phyloP scores from a whole-genome alignment of 1,140 invertebrate species.

The Zaprionus vittiger region DNA sequence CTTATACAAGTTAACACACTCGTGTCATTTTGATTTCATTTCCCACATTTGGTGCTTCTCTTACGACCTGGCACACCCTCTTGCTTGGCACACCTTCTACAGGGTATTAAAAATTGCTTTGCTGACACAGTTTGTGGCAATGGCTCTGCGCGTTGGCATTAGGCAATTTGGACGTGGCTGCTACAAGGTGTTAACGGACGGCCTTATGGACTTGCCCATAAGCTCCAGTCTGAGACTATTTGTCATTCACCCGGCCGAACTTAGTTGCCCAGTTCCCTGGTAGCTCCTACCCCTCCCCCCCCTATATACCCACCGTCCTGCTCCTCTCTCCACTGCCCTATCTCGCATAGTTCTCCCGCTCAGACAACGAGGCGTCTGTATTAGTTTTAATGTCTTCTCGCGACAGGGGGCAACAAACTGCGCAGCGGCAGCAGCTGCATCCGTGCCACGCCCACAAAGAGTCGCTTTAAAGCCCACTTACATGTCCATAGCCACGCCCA shows the following conservation, averaged over 20 bases:
- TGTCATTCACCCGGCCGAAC: constrained; percentile 47
- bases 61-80: background rate
- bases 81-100: background rate
- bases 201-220: constrained; percentile 80
- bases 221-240: constrained; percentile 75
- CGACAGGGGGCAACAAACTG: constrained; percentile 68
- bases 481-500: constrained; percentile 41
- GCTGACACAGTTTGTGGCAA: constrained; percentile 81
- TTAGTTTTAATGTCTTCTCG: constrained; percentile 77
- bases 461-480: constrained; percentile 20
- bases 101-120: constrained; percentile 72
- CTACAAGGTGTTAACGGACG: constrained; percentile 80
- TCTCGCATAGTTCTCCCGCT: background rate
- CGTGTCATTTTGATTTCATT: too few species aligned
- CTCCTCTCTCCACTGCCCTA: background rate
- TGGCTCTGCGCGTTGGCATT: constrained; percentile 81
- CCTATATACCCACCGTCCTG: background rate
- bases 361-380: constrained; percentile 70
- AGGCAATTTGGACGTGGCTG: constrained; percentile 76
- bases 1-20: too few species aligned
- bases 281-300: background rate
- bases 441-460: background rate
- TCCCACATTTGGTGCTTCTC: too few species aligned
- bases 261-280: background rate
- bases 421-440: constrained; percentile 29